A percentile compares a stretch with the other conserved stretches of the same genome.
Conservation (phyloP, 2,888 invertebrate genomes). For the Danaus chrysippus region DNA sequence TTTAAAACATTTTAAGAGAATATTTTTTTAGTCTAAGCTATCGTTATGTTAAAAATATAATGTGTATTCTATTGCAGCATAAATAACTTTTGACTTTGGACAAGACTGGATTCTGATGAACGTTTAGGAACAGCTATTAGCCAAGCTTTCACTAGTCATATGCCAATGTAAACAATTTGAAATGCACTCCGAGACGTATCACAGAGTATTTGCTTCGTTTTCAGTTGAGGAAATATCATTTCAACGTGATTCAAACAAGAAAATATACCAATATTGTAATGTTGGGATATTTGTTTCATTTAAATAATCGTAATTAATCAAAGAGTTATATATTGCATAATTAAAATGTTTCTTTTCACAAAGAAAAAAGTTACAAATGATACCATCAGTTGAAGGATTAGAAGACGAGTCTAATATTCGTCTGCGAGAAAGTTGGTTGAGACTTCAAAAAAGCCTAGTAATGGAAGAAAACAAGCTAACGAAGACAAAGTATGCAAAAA, state of each 20-base stretch:
- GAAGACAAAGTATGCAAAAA: constrained; percentile 33
- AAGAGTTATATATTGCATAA: no score
- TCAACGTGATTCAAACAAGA: constrained; percentile 23
- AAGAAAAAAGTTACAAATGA: background rate
- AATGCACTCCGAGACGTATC: constrained; percentile 27
- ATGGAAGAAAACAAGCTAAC: constrained; percentile 28
- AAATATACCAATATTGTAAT: constrained; percentile 7
- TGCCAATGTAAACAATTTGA: constrained; percentile 16
- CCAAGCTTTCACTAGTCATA: constrained; percentile 50
- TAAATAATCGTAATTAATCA: no score
- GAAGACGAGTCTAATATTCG: constrained; percentile 19
- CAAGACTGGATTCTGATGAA: constrained; percentile 60
- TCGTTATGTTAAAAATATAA: no score
- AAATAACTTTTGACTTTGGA: constrained; percentile 45
- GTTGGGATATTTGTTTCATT: no score
- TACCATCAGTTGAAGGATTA: constrained; percentile 20
- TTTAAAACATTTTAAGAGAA: no score
- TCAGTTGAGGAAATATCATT: constrained; percentile 27
- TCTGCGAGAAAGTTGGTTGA: constrained; percentile 14
- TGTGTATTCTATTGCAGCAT: no score
- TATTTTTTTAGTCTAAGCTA: no score
- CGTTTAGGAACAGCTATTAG: constrained; percentile 49
- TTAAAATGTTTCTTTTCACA: background rate
- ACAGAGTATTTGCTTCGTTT: constrained; percentile 23
- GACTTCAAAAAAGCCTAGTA: constrained; percentile 26